Evolutionary conservation across 2,888 invertebrate species (phyloP).

Genomic region (Dryobota labecula): DNA sequence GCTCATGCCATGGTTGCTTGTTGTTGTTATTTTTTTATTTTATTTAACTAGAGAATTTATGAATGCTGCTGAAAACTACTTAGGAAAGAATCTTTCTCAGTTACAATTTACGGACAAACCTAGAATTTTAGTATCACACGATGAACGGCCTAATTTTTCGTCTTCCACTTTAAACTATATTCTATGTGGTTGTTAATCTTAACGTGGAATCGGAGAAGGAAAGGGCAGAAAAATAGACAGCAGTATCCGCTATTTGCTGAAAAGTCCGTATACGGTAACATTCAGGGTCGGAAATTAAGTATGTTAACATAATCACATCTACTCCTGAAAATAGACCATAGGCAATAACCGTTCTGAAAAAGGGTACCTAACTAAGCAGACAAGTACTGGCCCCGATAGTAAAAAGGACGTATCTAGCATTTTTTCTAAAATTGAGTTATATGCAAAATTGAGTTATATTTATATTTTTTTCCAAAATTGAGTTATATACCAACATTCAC

Average conservation of each 20-base stretch:
- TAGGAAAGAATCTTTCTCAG: not conserved
- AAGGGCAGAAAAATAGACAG: not conserved
- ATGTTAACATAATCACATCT: not conserved
- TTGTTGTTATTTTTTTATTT: not conserved
- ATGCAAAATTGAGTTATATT: too few relatives aligned
- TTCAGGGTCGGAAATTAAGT: not conserved
- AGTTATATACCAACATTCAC: too few relatives aligned
- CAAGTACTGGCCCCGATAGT: too few relatives aligned
- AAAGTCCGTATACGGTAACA: not conserved
- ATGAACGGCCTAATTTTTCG: not conserved
- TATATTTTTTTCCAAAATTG: too few relatives aligned
- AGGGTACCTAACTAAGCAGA: too few relatives aligned
- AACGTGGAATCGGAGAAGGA: not conserved
- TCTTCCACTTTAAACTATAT: not conserved
- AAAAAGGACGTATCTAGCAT: too few relatives aligned
- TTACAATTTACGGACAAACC: not conserved
- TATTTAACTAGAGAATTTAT: not conserved
- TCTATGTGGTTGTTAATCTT: not conserved
- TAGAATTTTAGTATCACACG: not conserved
- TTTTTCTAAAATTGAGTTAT: too few relatives aligned
- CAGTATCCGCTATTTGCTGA: not conserved
- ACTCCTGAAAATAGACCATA: not conserved
- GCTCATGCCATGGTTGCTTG: too few relatives aligned
- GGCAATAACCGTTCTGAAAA: not conserved
- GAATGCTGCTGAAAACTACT: too few relatives aligned